phyloP scores from a whole-genome alignment of 2,113 vertebrate genomes.

The Campylomormyrus numenius region DNA sequence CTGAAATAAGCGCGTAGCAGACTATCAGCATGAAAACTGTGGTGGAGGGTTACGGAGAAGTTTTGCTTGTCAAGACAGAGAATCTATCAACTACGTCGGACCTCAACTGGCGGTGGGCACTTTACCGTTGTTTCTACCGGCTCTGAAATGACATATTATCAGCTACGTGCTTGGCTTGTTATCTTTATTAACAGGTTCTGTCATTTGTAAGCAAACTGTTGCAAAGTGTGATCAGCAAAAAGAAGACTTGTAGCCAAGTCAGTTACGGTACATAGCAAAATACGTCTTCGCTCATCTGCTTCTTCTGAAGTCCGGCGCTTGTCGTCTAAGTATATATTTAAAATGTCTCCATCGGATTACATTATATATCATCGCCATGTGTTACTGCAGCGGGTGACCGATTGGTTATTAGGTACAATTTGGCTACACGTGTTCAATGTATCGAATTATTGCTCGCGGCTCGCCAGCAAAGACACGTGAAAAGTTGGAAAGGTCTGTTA shows the following conservation, averaged over 20 bases:
- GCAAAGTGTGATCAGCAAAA: not conserved
- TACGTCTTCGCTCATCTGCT: not conserved
- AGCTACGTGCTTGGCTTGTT: not conserved
- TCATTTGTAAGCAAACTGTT: not conserved
- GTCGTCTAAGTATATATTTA: not conserved
- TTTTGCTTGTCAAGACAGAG: conserved; percentile 35
- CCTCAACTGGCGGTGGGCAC: conserved; percentile 33
- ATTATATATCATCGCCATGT: not conserved
- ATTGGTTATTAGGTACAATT: not conserved
- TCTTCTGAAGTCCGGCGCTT: not conserved
- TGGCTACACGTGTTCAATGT: not conserved
- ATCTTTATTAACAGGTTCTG: not conserved
- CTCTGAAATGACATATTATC: not conserved
- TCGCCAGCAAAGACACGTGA: not conserved
- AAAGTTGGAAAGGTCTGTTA: not conserved
- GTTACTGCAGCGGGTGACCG: not conserved
- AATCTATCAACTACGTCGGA: conserved; percentile 17
- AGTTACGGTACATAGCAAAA: not conserved
- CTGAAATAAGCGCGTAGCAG: conserved; percentile 36
- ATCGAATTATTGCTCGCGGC: not conserved
- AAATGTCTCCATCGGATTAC: not conserved
- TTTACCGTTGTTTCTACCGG: not conserved
- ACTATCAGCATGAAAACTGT: conserved; percentile 51
- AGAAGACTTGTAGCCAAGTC: not conserved
- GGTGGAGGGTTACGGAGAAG: conserved; percentile 48